phyloP scores from a whole-genome alignment of 2,888 invertebrate genomes.

The Lasiommata megera region DNA sequence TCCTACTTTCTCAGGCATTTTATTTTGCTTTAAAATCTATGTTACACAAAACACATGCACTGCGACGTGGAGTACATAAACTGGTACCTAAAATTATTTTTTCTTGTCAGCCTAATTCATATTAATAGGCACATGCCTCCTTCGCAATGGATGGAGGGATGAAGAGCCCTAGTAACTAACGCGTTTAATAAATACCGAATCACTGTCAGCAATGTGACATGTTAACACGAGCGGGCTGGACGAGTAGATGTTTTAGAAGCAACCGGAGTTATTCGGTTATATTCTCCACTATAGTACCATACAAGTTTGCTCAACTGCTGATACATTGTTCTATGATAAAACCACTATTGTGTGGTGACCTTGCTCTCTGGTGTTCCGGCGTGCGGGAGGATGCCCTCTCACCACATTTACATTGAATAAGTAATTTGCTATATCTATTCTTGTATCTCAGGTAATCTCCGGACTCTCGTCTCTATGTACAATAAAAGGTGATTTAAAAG shows the following conservation, averaged over 20 bases:
- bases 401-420: constrained; percentile 26
- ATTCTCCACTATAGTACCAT: background rate
- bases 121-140: too few species aligned
- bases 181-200: too few species aligned
- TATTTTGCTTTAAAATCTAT: too few species aligned
- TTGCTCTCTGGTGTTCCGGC: background rate
- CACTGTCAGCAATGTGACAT: too few species aligned
- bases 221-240: too few species aligned
- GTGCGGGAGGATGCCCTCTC: constrained; percentile 11
- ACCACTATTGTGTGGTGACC: constrained; percentile 15
- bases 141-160: too few species aligned
- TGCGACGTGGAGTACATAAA: too few species aligned
- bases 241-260: background rate
- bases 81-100: too few species aligned
- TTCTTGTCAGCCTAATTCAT: too few species aligned
- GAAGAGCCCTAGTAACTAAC: too few species aligned
- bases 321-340: constrained; percentile 1
- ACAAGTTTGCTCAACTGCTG: background rate
- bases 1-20: background rate
- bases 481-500: too few species aligned
- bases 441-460: background rate
- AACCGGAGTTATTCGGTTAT: background rate
- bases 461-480: background rate
- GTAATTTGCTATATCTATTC: background rate
- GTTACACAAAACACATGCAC: too few species aligned